Evolutionary conservation across 2,113 vertebrate genomes (phyloP).

Genomic region (Cyanoderma ruficeps): DNA sequence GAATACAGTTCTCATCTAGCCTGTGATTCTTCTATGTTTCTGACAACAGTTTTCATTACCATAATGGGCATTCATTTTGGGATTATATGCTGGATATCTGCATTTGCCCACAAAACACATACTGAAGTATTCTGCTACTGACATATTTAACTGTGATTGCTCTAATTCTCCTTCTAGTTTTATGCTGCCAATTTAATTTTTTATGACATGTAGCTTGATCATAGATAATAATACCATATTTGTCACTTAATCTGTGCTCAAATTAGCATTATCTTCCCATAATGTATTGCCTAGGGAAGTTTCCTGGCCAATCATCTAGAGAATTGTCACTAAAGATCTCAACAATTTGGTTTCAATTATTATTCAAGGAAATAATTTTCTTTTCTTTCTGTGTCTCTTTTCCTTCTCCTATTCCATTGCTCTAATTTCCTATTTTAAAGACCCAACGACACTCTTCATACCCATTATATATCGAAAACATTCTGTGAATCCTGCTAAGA

Average conservation of each 20-base stretch:
- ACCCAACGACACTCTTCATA: not conserved
- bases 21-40: not conserved
- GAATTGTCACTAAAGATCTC: not conserved
- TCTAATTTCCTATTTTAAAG: not conserved
- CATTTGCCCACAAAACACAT: not conserved
- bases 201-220: not conserved
- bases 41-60: slow-evolving; percentile 7
- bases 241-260: not conserved
- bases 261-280: not conserved
- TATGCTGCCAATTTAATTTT: not conserved
- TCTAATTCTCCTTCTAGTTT: not conserved
- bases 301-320: not conserved
- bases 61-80: not conserved
- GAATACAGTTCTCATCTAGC: not conserved
- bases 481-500: not conserved
- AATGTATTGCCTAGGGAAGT: not conserved
- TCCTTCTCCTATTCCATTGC: not conserved
- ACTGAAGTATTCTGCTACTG: not conserved
- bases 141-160: not conserved
- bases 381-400: not conserved
- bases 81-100: not conserved
- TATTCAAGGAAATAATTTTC: not conserved
- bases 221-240: not conserved
- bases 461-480: not conserved
- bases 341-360: not conserved